phyloP scores from a whole-genome alignment of 1,140 invertebrate genomes.

The Drosophila truncata region DNA sequence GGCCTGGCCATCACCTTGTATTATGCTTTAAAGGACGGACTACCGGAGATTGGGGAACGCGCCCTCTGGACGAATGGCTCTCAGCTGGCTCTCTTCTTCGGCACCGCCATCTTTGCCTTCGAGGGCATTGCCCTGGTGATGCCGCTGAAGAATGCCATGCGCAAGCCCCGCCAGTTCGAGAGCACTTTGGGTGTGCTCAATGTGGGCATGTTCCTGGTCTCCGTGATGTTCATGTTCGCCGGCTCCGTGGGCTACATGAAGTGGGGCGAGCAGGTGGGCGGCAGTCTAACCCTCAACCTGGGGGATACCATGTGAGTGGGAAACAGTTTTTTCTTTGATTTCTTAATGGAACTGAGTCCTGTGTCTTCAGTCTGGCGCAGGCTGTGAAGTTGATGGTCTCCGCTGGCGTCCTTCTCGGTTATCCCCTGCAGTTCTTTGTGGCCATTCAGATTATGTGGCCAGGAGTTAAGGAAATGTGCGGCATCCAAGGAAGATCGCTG shows the following conservation, averaged over 20 bases:
- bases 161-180: slow-evolving; percentile 91
- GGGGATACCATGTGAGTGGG: slow-evolving; percentile 75
- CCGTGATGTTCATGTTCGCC: slow-evolving; percentile 90
- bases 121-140: slow-evolving; percentile 93
- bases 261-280: slow-evolving; percentile 90
- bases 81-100: slow-evolving; percentile 90
- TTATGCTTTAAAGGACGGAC: slow-evolving; percentile 88
- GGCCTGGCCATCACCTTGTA: slow-evolving; percentile 90
- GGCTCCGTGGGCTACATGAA: slow-evolving; percentile 95
- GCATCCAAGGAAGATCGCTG: slow-evolving; percentile 65
- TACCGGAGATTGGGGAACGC: slow-evolving; percentile 88
- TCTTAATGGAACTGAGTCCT: no score
- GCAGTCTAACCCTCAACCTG: slow-evolving; percentile 92
- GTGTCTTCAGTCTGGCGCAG: slow-evolving; percentile 88
- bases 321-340: no score
- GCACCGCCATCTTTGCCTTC: slow-evolving; percentile 92
- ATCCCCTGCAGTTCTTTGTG: slow-evolving; percentile 94
- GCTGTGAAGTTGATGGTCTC: slow-evolving; percentile 89
- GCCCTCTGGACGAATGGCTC: slow-evolving; percentile 87
- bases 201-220: slow-evolving; percentile 90
- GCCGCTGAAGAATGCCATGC: slow-evolving; percentile 96
- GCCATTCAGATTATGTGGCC: slow-evolving; percentile 89
- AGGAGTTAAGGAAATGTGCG: slow-evolving; percentile 47
- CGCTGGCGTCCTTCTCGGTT: slow-evolving; percentile 90
- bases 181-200: slow-evolving; percentile 93